Evolutionary conservation across 2,797 vertebrate species (phyloP).

Genomic region (Linurgus olivaceus): DNA sequence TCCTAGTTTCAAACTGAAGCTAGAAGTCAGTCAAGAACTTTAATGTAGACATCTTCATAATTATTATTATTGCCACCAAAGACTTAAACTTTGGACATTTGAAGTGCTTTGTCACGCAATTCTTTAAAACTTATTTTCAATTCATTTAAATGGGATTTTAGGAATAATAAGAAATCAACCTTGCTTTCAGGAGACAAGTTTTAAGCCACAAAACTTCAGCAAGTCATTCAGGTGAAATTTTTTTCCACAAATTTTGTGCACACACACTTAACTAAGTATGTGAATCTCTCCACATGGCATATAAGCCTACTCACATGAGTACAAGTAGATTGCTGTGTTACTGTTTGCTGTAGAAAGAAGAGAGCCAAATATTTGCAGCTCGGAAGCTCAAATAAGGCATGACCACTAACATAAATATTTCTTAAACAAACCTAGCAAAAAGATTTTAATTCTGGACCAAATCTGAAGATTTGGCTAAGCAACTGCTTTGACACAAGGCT

Average conservation of each 20-base stretch:
- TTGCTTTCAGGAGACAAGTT: not conserved
- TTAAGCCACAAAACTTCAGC: not conserved
- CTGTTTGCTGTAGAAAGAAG: not conserved
- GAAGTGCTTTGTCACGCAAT: not conserved
- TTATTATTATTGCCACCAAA: not conserved
- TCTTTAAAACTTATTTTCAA: not conserved
- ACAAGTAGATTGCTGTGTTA: not conserved
- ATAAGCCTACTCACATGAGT: not conserved
- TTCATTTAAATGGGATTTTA: not conserved
- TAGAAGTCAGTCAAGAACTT: not conserved
- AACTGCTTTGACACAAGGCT: not conserved
- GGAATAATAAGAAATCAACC: not conserved
- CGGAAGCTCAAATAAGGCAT: not conserved
- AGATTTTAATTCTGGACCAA: not conserved
- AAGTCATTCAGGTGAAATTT: not conserved
- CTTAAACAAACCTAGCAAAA: not conserved
- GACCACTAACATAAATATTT: not conserved
- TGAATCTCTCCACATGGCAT: not conserved
- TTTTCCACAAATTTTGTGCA: not conserved
- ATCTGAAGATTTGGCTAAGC: not conserved
- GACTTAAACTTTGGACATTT: not conserved
- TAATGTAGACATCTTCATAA: not conserved
- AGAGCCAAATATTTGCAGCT: not conserved
- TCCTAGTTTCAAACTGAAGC: not conserved
- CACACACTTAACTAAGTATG: not conserved